Evolutionary conservation across 2,888 invertebrate genomes (phyloP).

Genomic region (Cerastoderma edule): DNA sequence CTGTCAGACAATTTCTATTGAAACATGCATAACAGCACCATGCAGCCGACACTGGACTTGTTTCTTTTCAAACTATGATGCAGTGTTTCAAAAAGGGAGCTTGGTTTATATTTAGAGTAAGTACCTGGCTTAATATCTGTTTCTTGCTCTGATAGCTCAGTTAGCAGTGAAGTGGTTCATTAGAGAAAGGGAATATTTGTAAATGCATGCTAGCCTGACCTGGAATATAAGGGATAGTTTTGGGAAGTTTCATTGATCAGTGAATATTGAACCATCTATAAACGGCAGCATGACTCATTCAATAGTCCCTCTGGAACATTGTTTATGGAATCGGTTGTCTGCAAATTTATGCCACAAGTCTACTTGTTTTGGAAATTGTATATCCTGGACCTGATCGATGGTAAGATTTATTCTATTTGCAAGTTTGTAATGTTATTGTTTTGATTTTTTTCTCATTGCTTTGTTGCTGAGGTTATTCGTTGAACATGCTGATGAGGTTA

Average conservation of each 20-base stretch:
- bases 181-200: neutral
- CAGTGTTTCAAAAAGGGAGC: constrained; percentile 9
- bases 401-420: too few relatives aligned
- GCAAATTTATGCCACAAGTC: neutral
- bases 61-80: too few relatives aligned
- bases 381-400: too few relatives aligned
- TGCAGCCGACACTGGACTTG: too few relatives aligned
- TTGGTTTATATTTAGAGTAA: constrained; percentile 16
- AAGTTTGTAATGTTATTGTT: too few relatives aligned
- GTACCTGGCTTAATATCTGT: neutral
- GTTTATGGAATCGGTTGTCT: constrained; percentile 17
- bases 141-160: neutral
- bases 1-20: neutral
- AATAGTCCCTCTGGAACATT: constrained; percentile 2
- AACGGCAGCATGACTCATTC: constrained; percentile 11
- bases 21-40: neutral
- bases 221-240: constrained; percentile 12
- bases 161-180: too few relatives aligned
- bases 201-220: neutral
- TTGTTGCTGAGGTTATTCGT: too few relatives aligned
- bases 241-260: constrained; percentile 24
- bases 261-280: constrained; percentile 28
- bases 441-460: too few relatives aligned
- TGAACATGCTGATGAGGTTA: too few relatives aligned
- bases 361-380: constrained; percentile 2